These are phyloP conservation scores for Neopelma chrysocephalum DNA, from an alignment of 2,797 vertebrate species.

Conservation along the genomic window DNA sequence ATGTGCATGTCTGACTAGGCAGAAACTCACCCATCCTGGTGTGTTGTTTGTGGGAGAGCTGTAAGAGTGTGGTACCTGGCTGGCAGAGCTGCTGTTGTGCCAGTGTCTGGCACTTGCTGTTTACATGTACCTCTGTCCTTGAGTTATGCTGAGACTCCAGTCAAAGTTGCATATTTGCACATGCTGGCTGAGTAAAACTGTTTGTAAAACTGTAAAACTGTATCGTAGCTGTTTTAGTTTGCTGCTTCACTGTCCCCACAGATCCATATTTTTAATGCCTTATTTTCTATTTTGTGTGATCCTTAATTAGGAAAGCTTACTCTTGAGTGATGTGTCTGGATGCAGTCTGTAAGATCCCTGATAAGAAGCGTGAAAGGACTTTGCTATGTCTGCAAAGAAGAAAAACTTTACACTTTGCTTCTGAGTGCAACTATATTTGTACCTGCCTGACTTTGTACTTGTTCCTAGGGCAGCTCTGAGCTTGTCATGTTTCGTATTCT, in stretches of 20 bases:
- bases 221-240: neutral
- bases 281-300: neutral
- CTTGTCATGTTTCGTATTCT: rapidly evolving
- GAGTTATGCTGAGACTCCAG: neutral
- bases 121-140: neutral
- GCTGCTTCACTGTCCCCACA: neutral
- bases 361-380: neutral
- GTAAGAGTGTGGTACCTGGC: neutral
- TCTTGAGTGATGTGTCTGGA: neutral
- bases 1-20: neutral
- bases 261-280: neutral
- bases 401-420: neutral
- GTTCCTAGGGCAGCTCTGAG: neutral
- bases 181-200: neutral
- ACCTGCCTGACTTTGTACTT: neutral
- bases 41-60: neutral
- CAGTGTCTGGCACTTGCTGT: neutral
- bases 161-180: neutral
- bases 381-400: neutral
- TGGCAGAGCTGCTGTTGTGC: neutral
- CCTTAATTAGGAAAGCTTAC: neutral
- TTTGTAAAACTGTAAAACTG: neutral
- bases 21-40: neutral
- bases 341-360: too few relatives aligned
- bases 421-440: neutral